Evolutionary conservation across 1,140 invertebrate species (phyloP).

Genomic region (Hyphantria cunea): DNA sequence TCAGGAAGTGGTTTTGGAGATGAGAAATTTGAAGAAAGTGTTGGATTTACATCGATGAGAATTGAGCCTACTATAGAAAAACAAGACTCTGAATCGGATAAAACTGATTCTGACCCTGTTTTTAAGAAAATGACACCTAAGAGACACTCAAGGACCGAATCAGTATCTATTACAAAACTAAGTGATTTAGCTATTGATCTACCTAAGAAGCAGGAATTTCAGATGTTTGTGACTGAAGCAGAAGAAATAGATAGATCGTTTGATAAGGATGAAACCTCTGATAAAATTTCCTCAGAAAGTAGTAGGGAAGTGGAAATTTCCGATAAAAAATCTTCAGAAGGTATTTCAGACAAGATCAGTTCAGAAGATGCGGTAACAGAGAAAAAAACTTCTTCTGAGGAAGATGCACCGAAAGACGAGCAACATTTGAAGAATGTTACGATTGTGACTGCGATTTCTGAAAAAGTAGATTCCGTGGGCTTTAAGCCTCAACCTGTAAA

Average conservation of each 20-base stretch:
- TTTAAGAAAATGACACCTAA: conserved; percentile 79
- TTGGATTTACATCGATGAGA: conserved; percentile 69
- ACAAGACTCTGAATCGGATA: conserved; percentile 68
- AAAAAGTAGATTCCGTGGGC: conserved; percentile 48
- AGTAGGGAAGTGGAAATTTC: conserved; percentile 80
- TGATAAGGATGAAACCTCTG: conserved; percentile 75
- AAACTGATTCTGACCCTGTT: conserved; percentile 60
- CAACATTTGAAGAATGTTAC: conserved; percentile 34
- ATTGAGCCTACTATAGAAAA: conserved; percentile 62
- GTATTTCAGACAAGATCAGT: conserved; percentile 77
- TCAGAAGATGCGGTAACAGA: conserved; percentile 80
- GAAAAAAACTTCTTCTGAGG: conserved; percentile 77
- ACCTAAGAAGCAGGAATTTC: conserved; percentile 71
- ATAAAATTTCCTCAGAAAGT: conserved; percentile 81
- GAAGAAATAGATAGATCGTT: conserved; percentile 70
- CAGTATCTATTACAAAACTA: conserved; percentile 73
- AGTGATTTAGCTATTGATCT: conserved; percentile 65
- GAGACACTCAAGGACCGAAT: conserved; percentile 77
- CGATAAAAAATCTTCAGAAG: conserved; percentile 78
- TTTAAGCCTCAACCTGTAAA: conserved; percentile 41
- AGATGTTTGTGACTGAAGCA: conserved; percentile 79
- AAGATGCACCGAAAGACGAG: conserved; percentile 56
- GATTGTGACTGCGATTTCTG: conserved; percentile 30
- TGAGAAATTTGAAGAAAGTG: conserved; percentile 77
- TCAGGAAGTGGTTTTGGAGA: conserved; percentile 76